These are phyloP conservation scores for Myathropa florea DNA, from an alignment of 2,888 invertebrate genomes.

Conservation along the genomic window DNA sequence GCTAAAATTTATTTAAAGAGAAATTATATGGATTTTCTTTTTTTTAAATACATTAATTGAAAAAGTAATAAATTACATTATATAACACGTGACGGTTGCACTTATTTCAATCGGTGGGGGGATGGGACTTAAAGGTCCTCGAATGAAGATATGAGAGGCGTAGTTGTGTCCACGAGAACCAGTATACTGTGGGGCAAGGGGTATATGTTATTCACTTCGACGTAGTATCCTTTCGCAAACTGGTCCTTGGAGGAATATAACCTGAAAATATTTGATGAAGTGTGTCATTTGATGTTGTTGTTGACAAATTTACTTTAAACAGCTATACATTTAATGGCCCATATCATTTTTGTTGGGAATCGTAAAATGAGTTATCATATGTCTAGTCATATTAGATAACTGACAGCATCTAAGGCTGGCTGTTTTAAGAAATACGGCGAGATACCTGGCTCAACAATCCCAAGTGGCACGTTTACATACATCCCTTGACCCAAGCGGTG, in stretches of 20 bases:
- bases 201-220: conserved; percentile 82
- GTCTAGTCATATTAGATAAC: too few species aligned
- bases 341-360: too few species aligned
- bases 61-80: conserved; percentile 65
- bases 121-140: conserved; percentile 72
- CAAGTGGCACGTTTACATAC: too few species aligned
- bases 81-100: conserved; percentile 27
- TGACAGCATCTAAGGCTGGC: too few species aligned
- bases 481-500: too few species aligned
- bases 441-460: too few species aligned
- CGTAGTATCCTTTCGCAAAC: conserved; percentile 82
- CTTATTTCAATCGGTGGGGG: neutral
- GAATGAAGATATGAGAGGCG: conserved; percentile 80
- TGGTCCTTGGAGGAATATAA: conserved; percentile 83
- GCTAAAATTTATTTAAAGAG: conserved; percentile 30
- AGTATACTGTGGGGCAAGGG: conserved; percentile 83
- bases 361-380: too few species aligned
- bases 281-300: neutral
- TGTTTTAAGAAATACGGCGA: too few species aligned
- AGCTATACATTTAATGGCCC: too few species aligned
- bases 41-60: conserved; percentile 51
- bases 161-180: conserved; percentile 84
- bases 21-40: conserved; percentile 13
- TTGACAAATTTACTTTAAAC: too few species aligned
- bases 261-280: conserved; percentile 75